Conservation (phyloP, 2,888 invertebrate species). For the Aphodius granarius region DNA sequence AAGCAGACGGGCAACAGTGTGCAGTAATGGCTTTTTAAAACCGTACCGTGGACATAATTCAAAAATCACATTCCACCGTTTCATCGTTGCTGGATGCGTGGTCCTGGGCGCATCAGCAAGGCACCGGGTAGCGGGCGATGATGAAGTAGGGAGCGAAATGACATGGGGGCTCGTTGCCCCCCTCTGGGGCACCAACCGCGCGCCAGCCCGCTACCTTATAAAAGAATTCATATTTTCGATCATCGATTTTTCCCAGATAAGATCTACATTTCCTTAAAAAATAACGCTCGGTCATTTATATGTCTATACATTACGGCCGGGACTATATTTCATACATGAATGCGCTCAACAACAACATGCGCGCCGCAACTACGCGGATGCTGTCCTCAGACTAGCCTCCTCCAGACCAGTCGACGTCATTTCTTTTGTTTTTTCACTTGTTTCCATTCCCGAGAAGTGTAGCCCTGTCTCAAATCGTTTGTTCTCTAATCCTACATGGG, state of each 20-base stretch:
- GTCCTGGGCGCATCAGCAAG: neutral
- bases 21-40: neutral
- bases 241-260: slow-evolving; percentile 7
- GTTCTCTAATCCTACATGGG: neutral
- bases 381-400: neutral
- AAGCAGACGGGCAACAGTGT: neutral
- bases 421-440: neutral
- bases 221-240: slow-evolving; percentile 52
- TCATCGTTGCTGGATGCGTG: neutral
- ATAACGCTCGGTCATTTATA: neutral
- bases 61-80: neutral
- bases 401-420: neutral
- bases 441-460: neutral
- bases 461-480: neutral
- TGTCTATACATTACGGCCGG: neutral
- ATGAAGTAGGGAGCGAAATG: slow-evolving; percentile 32
- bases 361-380: neutral
- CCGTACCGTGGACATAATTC: neutral
- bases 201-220: slow-evolving; percentile 43
- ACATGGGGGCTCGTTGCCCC: slow-evolving; percentile 40
- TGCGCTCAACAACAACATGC: neutral
- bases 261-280: slow-evolving; percentile 2
- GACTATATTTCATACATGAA: neutral
- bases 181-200: slow-evolving; percentile 37
- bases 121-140: slow-evolving; percentile 13